Base-by-base conservation (phyloP, 1,140 invertebrate species). In the Asbolus verrucosus region DNA sequence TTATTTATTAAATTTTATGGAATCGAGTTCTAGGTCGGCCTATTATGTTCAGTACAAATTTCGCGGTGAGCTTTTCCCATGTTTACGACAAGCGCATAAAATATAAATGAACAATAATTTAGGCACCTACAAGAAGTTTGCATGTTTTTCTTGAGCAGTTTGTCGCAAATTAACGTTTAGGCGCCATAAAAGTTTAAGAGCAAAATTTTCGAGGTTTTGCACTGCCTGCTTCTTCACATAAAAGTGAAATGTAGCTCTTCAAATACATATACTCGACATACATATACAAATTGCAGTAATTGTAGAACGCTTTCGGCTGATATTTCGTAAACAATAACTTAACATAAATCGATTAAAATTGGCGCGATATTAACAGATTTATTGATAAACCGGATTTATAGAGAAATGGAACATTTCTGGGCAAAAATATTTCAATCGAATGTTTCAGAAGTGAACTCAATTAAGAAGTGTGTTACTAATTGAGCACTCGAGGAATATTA, bases 401-500 rank as follows among this genome's bases (percentile, higher is more conserved):
- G n/a, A n/a, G n/a, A 36, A 11, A 36, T 36, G 2, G 11, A 36
- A 11, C 11, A 2, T 30, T 30, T 36, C 33, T 11, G 33, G 33
- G 11, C 5, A 36, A 8, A 36, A 36, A 30, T 8, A 8, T 30
- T 30, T 30, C 27, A 36, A 27, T 11, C 33, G 33, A 36, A n/a
- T 11, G 5, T 36, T 2, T 36, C 33, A 11, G 33, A 2, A 11
- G 33, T n/a, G 33, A 11, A 36, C 11, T 36, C 33, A 11, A 36
- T 36, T 36, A 36, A 36, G 11, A 50, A 14, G 8, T 8, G 43
- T 8, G 43, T 27, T 21, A 50, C 43, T 50, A 50, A 50, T 50
- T 50, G 43, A 50, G 43, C 11, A 14, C 5, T 50, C 21, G 43
- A 8, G 18, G 43, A 50, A 50, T 50, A 50, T 50, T 50, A 8